Evolutionary conservation across 2,797 vertebrate species (phyloP).

Genomic region (Vipera latastei): DNA sequence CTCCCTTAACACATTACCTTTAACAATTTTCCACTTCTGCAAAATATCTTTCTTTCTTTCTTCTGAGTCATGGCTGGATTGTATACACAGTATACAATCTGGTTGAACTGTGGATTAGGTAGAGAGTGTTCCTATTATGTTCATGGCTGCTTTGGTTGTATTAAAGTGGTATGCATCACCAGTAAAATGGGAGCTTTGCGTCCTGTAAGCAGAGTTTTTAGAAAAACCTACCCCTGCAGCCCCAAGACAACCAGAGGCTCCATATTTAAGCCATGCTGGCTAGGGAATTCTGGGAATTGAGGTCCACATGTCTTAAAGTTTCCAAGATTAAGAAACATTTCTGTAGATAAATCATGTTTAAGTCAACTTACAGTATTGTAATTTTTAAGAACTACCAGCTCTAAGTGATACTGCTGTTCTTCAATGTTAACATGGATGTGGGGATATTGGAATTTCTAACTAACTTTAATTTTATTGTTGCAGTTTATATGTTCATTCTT

Average conservation of each 20-base stretch:
- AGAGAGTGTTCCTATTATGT: background rate
- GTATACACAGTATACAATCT: background rate
- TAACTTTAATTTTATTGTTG: slow-evolving; percentile 66
- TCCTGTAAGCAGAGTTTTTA: background rate
- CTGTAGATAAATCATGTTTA: background rate
- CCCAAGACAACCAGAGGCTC: background rate
- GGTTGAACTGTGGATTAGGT: background rate
- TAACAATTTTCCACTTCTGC: background rate
- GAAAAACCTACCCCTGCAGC: background rate
- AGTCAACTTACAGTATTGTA: background rate
- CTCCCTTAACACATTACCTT: background rate
- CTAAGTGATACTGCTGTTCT: background rate
- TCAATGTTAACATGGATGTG: background rate
- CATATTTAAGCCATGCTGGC: background rate
- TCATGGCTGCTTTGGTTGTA: background rate
- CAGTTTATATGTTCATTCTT: slow-evolving; percentile 96
- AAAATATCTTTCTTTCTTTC: background rate
- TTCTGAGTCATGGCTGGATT: background rate
- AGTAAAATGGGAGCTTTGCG: background rate
- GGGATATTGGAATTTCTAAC: slow-evolving; percentile 42
- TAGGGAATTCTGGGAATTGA: background rate
- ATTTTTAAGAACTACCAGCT: background rate
- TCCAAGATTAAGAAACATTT: background rate
- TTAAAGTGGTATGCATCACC: background rate
- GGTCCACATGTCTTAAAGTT: background rate